A percentile compares a stretch with the other conserved stretches of the same genome.
phyloP scores from a whole-genome alignment of 2,797 vertebrate genomes.

The Falco cherrug region DNA sequence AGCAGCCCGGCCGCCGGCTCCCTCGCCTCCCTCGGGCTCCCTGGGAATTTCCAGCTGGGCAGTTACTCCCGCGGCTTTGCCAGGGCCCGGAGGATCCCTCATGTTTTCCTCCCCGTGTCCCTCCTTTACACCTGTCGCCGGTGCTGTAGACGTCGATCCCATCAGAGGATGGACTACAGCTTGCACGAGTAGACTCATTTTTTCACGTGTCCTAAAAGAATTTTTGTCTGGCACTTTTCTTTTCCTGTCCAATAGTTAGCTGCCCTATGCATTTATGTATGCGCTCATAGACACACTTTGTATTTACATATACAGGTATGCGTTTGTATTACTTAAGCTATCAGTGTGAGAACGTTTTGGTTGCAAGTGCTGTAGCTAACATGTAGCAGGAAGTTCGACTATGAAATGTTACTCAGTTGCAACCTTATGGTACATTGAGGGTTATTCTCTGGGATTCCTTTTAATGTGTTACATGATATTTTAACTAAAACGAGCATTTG shows the following conservation, averaged over 20 bases:
- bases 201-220: background rate
- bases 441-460: background rate
- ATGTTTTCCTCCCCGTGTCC: rapidly evolving
- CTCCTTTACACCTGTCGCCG: rapidly evolving
- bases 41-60: rapidly evolving
- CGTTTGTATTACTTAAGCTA: background rate
- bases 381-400: background rate
- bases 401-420: background rate
- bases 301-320: rapidly evolving
- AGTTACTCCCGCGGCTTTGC: background rate
- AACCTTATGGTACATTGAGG: background rate
- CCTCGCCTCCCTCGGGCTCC: background rate
- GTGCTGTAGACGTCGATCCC: background rate
- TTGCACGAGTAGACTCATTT: rapidly evolving
- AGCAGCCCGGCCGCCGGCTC: background rate
- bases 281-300: rapidly evolving
- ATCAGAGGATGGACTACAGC: rapidly evolving
- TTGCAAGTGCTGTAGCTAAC: background rate
- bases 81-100: background rate
- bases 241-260: background rate
- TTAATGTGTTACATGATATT: background rate
- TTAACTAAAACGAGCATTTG: background rate
- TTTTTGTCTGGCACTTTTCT: background rate
- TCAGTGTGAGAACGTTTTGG: background rate
- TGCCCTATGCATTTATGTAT: background rate